Evolutionary conservation across 2,888 invertebrate genomes (phyloP), one percentile per base, ranked within the genome.

Genomic region (Acrobasis consociella): DNA sequence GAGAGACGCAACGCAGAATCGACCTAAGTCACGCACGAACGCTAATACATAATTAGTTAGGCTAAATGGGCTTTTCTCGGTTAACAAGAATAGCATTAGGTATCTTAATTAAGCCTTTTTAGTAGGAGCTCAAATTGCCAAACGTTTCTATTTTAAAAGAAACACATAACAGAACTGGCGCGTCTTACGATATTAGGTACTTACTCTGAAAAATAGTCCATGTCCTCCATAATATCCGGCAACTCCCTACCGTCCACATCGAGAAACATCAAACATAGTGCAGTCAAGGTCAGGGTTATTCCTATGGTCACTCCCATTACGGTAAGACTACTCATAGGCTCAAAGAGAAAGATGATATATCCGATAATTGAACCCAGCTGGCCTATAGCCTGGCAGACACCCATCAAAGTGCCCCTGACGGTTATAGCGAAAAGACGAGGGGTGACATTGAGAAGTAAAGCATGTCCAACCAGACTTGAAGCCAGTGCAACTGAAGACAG

Each of bases 161-260:
- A n/a, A n/a, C n/a, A n/a, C n/a, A n/a, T n/a, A n/a, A n/a, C n/a
- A n/a, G n/a, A n/a, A n/a, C n/a, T n/a, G n/a, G n/a, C n/a, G n/a
- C n/a, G n/a, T n/a, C n/a, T n/a, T n/a, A n/a, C n/a, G n/a, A n/a
- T 15, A 52, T n/a, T 52, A 9, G 9, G 46, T 50, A 71, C 82
- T 77, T 74, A 91, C 91, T 90, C 90, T 38, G 83, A 82, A 75
- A 85, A 91, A 71, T 88, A 89, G 73, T 91, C 91, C 91, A 91
- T 91, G 67, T 91, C 91, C 59, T 80, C 81, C 56, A 89, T 72
- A 31, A 87, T 71, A 70, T 91, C 91, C 0, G 91, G 91, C 53
- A 91, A 65, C 71, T 91, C 91, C 67, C 91, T 79, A n/a, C 76
- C 74, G 69, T 91, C 91, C 0, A 89, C 83, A 67, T 89, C 81